phyloP scores from a whole-genome alignment of 2,797 vertebrate genomes.

The Ara ararauna region DNA sequence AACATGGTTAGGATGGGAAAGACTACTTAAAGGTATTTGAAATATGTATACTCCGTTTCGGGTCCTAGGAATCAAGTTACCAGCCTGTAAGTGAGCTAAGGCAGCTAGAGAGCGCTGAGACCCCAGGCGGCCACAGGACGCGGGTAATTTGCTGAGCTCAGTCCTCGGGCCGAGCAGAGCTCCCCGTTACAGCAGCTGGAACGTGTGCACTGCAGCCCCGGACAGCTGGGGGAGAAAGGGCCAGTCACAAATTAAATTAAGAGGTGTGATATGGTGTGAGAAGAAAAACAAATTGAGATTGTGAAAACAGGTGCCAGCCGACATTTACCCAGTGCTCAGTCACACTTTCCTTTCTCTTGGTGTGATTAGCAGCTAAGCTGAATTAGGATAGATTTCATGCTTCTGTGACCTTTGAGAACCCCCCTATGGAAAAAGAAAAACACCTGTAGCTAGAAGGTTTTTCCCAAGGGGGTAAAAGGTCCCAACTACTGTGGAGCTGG shows the following conservation, averaged over 20 bases:
- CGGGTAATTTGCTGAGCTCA: slow-evolving; percentile 78
- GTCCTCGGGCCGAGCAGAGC: slow-evolving; percentile 58
- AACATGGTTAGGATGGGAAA: slow-evolving; percentile 68
- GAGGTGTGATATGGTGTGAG: slow-evolving; percentile 78
- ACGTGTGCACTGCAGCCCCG: slow-evolving; percentile 63
- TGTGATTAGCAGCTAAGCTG: slow-evolving; percentile 77
- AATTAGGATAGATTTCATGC: slow-evolving; percentile 79
- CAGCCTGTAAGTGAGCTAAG: slow-evolving; percentile 56
- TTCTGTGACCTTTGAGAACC: slow-evolving; percentile 70
- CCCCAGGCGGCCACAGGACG: neutral
- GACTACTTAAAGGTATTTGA: slow-evolving; percentile 72
- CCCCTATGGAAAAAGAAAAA: slow-evolving; percentile 61
- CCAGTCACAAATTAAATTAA: slow-evolving; percentile 85
- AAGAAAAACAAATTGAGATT: slow-evolving; percentile 83
- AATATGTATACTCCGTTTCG: slow-evolving; percentile 71
- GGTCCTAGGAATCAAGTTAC: slow-evolving; percentile 76
- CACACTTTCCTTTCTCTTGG: slow-evolving; percentile 70
- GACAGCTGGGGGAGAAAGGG: slow-evolving; percentile 75
- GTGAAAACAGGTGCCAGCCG: slow-evolving; percentile 87
- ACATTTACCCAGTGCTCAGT: slow-evolving; percentile 72
- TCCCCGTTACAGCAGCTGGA: slow-evolving; percentile 76
- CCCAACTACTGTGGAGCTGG: neutral
- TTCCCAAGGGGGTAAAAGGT: slow-evolving; percentile 13
- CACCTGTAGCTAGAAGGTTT: slow-evolving; percentile 70
- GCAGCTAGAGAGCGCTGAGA: slow-evolving; percentile 27